Percentiles rank a stretch among this genome's conserved stretches.
These are phyloP conservation scores for Caradrina kadenii DNA, from an alignment of 2,888 invertebrate genomes.

Conservation along the genomic window DNA sequence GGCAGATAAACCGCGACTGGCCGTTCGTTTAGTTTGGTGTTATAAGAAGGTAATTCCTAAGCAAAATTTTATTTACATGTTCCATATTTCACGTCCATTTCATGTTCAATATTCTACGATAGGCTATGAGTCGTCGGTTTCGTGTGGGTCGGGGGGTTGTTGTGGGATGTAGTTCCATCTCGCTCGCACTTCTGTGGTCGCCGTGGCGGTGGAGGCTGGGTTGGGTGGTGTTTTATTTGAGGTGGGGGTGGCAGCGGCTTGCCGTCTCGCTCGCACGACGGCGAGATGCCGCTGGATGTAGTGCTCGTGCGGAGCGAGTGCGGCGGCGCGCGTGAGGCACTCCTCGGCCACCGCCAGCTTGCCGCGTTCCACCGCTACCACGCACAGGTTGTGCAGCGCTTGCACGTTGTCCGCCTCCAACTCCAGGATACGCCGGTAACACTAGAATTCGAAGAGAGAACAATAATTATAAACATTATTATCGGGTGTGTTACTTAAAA, in stretches of 20 bases:
- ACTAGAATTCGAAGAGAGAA: constrained; percentile 88
- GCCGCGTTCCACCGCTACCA: constrained; percentile 98
- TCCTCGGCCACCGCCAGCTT: constrained; percentile 95
- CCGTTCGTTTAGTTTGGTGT: constrained; percentile 65
- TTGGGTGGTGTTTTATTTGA: constrained; percentile 47
- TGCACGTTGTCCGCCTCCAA: constrained; percentile 97
- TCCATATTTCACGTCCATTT: constrained; percentile 42
- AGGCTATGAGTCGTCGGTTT: constrained; percentile 82
- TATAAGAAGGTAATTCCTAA: constrained; percentile 59
- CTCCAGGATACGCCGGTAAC: constrained; percentile 96
- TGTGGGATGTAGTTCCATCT: constrained; percentile 89
- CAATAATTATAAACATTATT: not conserved
- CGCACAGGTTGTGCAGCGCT: constrained; percentile 98
- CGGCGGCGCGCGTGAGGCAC: constrained; percentile 95
- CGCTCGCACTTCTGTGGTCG: constrained; percentile 81
- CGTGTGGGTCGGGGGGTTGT: constrained; percentile 87
- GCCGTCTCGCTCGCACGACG: constrained; percentile 93
- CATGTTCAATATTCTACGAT: constrained; percentile 47
- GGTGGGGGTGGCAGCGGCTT: constrained; percentile 59
- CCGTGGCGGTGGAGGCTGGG: constrained; percentile 61
- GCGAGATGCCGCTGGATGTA: constrained; percentile 97
- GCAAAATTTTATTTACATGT: constrained; percentile 63
- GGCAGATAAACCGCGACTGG: constrained; percentile 64
- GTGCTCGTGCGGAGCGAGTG: constrained; percentile 96
- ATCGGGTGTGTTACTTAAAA: no score